A percentile compares a stretch with the other conserved stretches of the same genome.
Evolutionary conservation across 2,113 vertebrate genomes (phyloP).

Genomic region (Arothron firmamentum): DNA sequence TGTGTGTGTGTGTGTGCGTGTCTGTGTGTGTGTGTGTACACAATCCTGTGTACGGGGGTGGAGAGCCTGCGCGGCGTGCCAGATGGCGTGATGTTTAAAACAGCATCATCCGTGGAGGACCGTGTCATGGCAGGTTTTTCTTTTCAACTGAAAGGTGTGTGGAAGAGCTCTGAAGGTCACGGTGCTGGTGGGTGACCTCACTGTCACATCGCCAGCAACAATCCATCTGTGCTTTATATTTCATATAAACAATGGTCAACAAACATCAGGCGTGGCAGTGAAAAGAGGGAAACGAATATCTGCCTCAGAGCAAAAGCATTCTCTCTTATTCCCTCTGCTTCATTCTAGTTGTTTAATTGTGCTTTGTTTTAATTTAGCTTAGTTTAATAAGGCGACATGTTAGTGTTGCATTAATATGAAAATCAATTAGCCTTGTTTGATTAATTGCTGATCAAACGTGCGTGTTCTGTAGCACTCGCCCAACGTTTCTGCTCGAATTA

Average conservation of each 20-base stretch:
- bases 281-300: too few relatives aligned
- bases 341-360: too few relatives aligned
- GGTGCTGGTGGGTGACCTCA: neutral
- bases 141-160: slow-evolving; percentile 16
- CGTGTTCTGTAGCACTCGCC: neutral
- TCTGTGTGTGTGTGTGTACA: slow-evolving; percentile 9
- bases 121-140: slow-evolving; percentile 47
- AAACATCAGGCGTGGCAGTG: too few relatives aligned
- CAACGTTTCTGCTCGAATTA: slow-evolving; percentile 31
- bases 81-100: slow-evolving; percentile 59
- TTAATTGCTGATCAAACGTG: neutral
- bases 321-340: too few relatives aligned
- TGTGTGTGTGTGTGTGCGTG: slow-evolving; percentile 6
- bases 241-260: too few relatives aligned
- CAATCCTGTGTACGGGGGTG: neutral
- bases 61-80: slow-evolving; percentile 9
- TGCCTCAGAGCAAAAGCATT: too few relatives aligned
- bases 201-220: neutral
- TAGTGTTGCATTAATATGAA: too few relatives aligned
- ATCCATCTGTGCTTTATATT: neutral
- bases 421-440: too few relatives aligned
- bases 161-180: slow-evolving; percentile 39
- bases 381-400: too few relatives aligned
- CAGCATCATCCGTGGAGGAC: slow-evolving; percentile 28
- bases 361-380: too few relatives aligned